Percentiles rank a stretch among this genome's conserved stretches.
Evolutionary conservation across 2,888 invertebrate species (phyloP).

Genomic region (Apamea epomidion): DNA sequence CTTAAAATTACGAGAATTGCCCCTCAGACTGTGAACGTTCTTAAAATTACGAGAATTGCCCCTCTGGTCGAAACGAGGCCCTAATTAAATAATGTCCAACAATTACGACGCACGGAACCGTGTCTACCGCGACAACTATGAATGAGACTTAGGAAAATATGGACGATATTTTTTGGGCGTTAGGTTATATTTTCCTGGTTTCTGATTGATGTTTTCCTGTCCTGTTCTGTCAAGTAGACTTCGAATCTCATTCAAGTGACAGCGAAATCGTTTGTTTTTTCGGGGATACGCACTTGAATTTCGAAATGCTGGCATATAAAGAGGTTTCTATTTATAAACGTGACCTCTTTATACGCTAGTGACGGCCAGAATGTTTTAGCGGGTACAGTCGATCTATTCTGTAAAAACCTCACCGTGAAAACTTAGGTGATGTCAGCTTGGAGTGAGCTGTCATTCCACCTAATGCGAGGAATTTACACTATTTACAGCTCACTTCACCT

Average conservation of each 20-base stretch:
- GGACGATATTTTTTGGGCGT: neutral
- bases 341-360: neutral
- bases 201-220: neutral
- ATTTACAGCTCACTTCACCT: too few relatives aligned
- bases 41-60: too few relatives aligned
- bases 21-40: too few relatives aligned
- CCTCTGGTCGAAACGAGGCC: conserved; percentile 35
- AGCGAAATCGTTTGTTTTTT: neutral
- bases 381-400: too few relatives aligned
- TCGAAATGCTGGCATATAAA: neutral
- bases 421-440: too few relatives aligned
- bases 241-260: neutral
- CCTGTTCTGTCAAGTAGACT: neutral
- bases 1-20: too few relatives aligned
- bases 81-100: conserved; percentile 60
- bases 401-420: too few relatives aligned
- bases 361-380: neutral
- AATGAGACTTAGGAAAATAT: conserved; percentile 32
- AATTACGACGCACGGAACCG: conserved; percentile 53
- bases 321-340: neutral
- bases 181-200: conserved; percentile 6
- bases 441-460: too few relatives aligned
- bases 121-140: conserved; percentile 35
- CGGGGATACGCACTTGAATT: neutral
- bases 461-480: too few relatives aligned